phyloP scores from a whole-genome alignment of 2,888 invertebrate genomes.

The Drosophila suboccidentalis region DNA sequence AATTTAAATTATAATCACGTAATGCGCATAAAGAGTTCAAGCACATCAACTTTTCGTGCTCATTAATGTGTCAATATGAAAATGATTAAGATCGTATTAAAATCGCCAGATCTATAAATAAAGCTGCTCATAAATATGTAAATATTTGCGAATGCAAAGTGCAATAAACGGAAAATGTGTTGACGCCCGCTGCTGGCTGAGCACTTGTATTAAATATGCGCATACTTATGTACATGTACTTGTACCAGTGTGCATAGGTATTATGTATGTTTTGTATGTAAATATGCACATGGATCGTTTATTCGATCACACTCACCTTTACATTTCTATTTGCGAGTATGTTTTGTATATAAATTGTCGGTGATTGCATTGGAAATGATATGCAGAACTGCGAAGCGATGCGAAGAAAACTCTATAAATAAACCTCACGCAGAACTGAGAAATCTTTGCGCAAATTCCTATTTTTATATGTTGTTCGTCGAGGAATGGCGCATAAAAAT shows the following conservation, averaged over 20 bases:
- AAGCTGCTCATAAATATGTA: slow-evolving; percentile 35
- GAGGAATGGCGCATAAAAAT: slow-evolving; percentile 58
- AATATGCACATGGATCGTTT: slow-evolving; percentile 9
- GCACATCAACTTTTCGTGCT: slow-evolving; percentile 35
- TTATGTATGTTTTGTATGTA: background rate
- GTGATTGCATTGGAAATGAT: slow-evolving; percentile 71
- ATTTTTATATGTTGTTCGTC: slow-evolving; percentile 49
- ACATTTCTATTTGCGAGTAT: background rate
- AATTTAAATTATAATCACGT: slow-evolving; percentile 15
- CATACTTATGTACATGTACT: background rate
- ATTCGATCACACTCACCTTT: slow-evolving; percentile 53
- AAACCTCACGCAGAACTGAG: slow-evolving; percentile 63
- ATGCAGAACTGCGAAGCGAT: slow-evolving; percentile 61
- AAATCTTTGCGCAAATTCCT: slow-evolving; percentile 54
- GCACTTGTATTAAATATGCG: slow-evolving; percentile 12
- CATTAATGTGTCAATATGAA: slow-evolving; percentile 72
- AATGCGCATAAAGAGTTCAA: slow-evolving; percentile 55
- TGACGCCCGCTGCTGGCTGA: slow-evolving; percentile 24
- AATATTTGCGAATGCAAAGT: slow-evolving; percentile 52
- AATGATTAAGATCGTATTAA: slow-evolving; percentile 52
- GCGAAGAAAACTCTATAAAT: slow-evolving; percentile 63
- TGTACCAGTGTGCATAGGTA: background rate
- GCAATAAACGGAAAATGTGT: slow-evolving; percentile 67
- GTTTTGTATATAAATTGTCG: slow-evolving; percentile 7
- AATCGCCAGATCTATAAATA: slow-evolving; percentile 56